Base-by-base conservation (phyloP, 1,140 invertebrate species). In the Drosophila arizonae region DNA sequence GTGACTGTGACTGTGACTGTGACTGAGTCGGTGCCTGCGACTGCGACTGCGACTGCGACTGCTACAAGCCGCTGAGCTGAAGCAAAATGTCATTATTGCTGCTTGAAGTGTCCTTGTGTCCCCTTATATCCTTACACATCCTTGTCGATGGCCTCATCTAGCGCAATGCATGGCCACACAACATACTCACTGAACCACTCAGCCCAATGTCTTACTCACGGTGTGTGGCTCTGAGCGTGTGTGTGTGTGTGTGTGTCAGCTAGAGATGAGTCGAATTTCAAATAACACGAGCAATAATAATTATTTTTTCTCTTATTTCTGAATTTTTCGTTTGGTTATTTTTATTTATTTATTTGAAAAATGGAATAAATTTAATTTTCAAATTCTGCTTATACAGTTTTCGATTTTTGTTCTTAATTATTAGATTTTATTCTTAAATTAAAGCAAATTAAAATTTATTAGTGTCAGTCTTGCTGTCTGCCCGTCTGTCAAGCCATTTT, bases 41-140 rank as follows among this genome's bases (percentile, higher is more conserved):
- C 39, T 54, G 43, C 15, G 17, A 17, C 21, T 24, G 46, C n/a
- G 60, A 41, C 21, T 24, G 46, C n/a, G 60, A 41, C 39, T 54
- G 43, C 21, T 51, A 48, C 36, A 51, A 60, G 15, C 58, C 46
- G 9, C 33, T 24, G 8, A 33, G 33, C 33, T 33, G 54, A 30
- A 73, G 69, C 60, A 73, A 48, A 60, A 77, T 73, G 64, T 74
- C 74, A 77, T 77, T 77, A 79, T 65, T 72, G 63, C 69, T 72
- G 67, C 55, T 72, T 75, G 28, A 58, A 72, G 76, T 76, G 68
- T 65, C 60, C 66, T 65, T 72, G 33, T 62, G 67, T 51, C 26
- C 55, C 28, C 33, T 28, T 24, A 54, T 36, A 54, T 54, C 28
- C 50, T 52, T 30, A 52, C 26, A 52, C 43, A 46, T 52, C 50